Evolutionary conservation across 2,888 invertebrate species (phyloP).

Genomic region (Meghimatium bilineatum): DNA sequence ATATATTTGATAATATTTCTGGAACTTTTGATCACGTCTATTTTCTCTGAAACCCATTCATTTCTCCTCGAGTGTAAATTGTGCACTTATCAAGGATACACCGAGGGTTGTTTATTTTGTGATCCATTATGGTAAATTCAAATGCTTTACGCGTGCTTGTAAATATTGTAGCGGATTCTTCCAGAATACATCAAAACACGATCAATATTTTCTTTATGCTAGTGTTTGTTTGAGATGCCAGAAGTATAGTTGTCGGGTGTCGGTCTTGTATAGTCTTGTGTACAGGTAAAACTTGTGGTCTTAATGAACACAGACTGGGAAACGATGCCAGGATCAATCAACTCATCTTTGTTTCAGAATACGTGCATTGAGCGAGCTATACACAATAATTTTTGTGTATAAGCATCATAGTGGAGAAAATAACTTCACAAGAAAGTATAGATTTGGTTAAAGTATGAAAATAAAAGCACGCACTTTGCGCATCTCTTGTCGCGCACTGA

Average conservation of each 20-base stretch:
- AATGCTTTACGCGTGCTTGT: conserved; percentile 22
- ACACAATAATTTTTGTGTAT: conserved; percentile 8
- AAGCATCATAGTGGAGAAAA: not conserved
- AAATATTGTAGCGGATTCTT: conserved; percentile 16
- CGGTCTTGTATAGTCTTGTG: not conserved
- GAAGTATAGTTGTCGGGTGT: not conserved
- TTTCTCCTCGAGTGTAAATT: not conserved
- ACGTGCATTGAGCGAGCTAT: not conserved
- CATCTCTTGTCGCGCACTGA: conserved; percentile 18
- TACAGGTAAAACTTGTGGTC: conserved; percentile 10
- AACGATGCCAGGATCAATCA: conserved; percentile 8
- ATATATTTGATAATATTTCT: conserved; percentile 11
- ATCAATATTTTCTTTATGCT: conserved; percentile 8
- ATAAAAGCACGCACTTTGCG: not conserved
- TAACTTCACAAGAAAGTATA: not conserved
- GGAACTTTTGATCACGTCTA: not conserved
- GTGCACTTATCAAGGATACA: conserved; percentile 9
- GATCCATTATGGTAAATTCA: conserved; percentile 13
- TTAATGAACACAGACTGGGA: conserved; percentile 7
- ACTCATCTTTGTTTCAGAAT: not conserved
- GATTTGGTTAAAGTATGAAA: not conserved
- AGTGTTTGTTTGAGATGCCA: conserved; percentile 16
- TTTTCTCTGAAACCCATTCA: not conserved
- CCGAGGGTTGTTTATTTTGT: conserved; percentile 12
- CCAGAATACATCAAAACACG: conserved; percentile 24